A percentile compares a stretch with the other conserved stretches of the same genome.
These are phyloP conservation scores for Celastrina argiolus DNA, from an alignment of 2,888 invertebrate genomes.

Conservation along the genomic window DNA sequence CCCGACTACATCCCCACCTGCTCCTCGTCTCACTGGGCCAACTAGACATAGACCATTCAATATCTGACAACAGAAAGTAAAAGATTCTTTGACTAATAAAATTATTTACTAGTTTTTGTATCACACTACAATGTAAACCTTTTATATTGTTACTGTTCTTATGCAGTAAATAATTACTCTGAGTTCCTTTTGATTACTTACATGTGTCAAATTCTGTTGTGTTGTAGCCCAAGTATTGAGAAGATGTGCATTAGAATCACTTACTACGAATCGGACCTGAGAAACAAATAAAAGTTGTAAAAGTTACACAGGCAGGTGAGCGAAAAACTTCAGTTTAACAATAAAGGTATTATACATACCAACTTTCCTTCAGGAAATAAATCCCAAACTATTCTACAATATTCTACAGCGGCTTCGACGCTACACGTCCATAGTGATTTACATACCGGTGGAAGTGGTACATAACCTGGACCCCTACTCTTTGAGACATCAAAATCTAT, in stretches of 20 bases:
- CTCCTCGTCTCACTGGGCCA: slow-evolving; percentile 83
- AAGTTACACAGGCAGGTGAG: neutral
- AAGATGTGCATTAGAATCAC: slow-evolving; percentile 90
- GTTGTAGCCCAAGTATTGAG: slow-evolving; percentile 89
- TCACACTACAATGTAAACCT: too few species aligned
- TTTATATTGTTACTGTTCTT: too few species aligned
- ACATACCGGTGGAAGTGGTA: slow-evolving; percentile 88
- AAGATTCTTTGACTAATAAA: too few species aligned
- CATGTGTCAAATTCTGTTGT: slow-evolving; percentile 92
- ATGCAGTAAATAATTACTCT: too few species aligned
- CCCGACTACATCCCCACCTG: slow-evolving; percentile 84
- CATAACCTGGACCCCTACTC: slow-evolving; percentile 82
- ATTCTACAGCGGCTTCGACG: slow-evolving; percentile 96
- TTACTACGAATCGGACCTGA: slow-evolving; percentile 90
- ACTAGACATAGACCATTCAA: slow-evolving; percentile 89
- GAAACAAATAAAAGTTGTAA: slow-evolving; percentile 40
- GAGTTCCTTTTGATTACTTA: slow-evolving; percentile 67
- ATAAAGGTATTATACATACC: slow-evolving; percentile 59
- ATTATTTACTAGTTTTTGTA: too few species aligned
- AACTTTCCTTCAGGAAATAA: slow-evolving; percentile 94
- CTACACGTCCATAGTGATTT: slow-evolving; percentile 98
- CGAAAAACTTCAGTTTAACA: neutral
- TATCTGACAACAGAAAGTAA: slow-evolving; percentile 72
- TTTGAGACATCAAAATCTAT: slow-evolving; percentile 90
- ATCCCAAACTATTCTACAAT: slow-evolving; percentile 97